Percentiles rank a stretch among this genome's conserved stretches.
Evolutionary conservation across 1,140 invertebrate genomes (phyloP).

Genomic region (Brachionus plicatilis): DNA sequence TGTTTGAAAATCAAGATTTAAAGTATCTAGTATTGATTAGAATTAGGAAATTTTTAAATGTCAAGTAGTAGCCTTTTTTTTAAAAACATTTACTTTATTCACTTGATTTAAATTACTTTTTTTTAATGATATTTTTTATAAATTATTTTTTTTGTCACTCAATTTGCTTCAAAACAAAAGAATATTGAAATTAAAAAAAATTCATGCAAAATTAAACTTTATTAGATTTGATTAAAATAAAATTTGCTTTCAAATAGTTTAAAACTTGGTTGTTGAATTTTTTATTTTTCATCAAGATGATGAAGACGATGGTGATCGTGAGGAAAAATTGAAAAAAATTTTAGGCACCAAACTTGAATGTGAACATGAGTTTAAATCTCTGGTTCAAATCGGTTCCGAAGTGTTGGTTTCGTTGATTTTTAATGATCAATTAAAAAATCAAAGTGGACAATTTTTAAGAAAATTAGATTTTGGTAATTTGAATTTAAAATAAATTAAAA

Average conservation of each 20-base stretch:
- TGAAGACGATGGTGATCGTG: neutral
- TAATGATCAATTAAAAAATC: neutral
- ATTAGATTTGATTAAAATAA: no score
- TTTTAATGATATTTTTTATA: neutral
- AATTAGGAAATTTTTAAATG: neutral
- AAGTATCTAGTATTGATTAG: neutral
- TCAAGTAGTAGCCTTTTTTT: neutral
- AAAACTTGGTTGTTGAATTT: no score
- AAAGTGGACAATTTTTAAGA: neutral
- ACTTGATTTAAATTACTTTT: neutral
- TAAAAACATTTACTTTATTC: neutral
- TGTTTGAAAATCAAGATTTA: neutral
- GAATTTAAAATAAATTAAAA: neutral
- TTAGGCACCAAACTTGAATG: neutral
- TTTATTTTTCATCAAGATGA: neutral
- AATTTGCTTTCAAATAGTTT: no score
- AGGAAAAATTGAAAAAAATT: conserved; percentile 19
- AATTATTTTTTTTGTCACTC: neutral
- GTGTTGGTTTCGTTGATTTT: neutral
- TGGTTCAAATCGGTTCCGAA: conserved; percentile 30
- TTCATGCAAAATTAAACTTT: no score
- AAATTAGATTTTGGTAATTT: neutral
- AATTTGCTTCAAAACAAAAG: neutral
- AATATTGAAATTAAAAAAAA: neutral
- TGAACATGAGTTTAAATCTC: conserved; percentile 14